phyloP scores from a whole-genome alignment of 1,140 invertebrate species.

The Heliconius himera region DNA sequence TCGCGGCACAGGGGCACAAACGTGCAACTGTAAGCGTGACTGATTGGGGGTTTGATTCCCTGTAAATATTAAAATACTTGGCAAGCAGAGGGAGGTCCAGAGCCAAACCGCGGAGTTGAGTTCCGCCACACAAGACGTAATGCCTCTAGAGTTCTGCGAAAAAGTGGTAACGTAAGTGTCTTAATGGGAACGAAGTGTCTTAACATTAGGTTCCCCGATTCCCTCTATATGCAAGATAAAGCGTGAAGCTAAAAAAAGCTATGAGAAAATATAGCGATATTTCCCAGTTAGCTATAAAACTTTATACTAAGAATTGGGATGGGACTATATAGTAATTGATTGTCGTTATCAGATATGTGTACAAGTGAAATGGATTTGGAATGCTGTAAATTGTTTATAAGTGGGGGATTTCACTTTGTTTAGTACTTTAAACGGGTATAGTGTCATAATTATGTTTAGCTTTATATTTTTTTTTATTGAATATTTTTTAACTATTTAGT shows the following conservation, averaged over 20 bases:
- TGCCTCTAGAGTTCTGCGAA: too few species aligned
- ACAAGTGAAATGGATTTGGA: constrained; percentile 28
- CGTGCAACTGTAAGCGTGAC: too few species aligned
- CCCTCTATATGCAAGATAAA: too few species aligned
- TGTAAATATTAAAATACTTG: too few species aligned
- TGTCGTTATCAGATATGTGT: constrained; percentile 24
- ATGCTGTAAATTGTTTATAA: constrained; percentile 32
- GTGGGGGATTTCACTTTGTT: constrained; percentile 26
- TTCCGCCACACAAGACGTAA: too few species aligned
- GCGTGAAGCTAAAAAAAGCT: background rate
- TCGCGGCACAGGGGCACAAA: too few species aligned
- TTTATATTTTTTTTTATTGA: background rate
- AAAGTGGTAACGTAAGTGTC: too few species aligned
- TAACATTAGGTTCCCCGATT: too few species aligned
- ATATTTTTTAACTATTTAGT: background rate
- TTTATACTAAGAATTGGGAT: constrained; percentile 13
- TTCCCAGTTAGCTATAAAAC: background rate
- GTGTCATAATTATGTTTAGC: constrained; percentile 14
- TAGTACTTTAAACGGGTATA: constrained; percentile 9
- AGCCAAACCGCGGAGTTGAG: too few species aligned
- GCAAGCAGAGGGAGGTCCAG: too few species aligned
- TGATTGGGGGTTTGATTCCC: too few species aligned
- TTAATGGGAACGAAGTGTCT: too few species aligned
- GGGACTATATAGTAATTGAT: constrained; percentile 23
- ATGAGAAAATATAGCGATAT: background rate